Base-by-base conservation (phyloP, 1,140 invertebrate genomes). In the Trichonephila clavata region DNA sequence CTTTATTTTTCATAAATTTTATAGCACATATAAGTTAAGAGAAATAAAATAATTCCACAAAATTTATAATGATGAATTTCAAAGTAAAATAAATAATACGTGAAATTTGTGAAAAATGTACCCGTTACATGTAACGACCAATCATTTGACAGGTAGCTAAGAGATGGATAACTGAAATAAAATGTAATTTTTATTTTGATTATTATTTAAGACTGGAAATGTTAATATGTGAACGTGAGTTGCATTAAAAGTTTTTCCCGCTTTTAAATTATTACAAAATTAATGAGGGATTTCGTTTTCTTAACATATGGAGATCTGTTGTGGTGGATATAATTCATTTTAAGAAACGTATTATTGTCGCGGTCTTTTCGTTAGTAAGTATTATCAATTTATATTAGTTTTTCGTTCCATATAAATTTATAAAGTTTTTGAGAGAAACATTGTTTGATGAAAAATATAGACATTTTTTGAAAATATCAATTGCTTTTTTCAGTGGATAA, bases 181-280 rank as follows among this genome's bases (percentile, higher is more conserved):
- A 77, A 77, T 77, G 14, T 24, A 24, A 68, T 68, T 77, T 77
- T 77, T 32, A 27, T 18, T 84, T 84, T 84, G 50, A 57, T 84
- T 84, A 43, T 84, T 84, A 50, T 84, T 84, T 84, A 7, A n/a
- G 59, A 59, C 71, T 77, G 71, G 71, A 84, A 21, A 84, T 84
- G 83, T 21, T 59, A 84, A 84, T 84, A 39, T 18, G 57, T 20
- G 57, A 84, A 84, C 83, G 83, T 84, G 83, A 84, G 50, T 84
- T 84, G 59, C n/a, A 24, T 84, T 59, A 27, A 3, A 84, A 16
- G n/a, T 14, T 60, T 84, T 59, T 84, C 16, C 83, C 83, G 43
- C 83, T 84, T 59, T 59, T 57, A 20, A 83, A 84, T 20, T 59
- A 32, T 77, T 39, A 3, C 5, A 4, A 6, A 18, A 32, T 32